phyloP scores from a whole-genome alignment of 2,888 invertebrate genomes.

The Dromius quadrimaculatus region DNA sequence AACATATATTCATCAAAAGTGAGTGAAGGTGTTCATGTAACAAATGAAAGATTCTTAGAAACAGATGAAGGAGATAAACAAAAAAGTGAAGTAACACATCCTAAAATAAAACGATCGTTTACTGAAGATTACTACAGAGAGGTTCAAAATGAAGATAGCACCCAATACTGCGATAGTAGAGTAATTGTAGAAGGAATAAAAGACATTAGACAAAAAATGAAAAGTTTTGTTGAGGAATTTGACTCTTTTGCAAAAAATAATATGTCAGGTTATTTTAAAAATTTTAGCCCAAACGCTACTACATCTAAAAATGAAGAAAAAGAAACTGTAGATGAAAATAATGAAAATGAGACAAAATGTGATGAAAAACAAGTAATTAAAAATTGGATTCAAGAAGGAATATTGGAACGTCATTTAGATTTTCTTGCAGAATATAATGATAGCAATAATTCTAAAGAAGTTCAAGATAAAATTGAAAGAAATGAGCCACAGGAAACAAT shows the following conservation, averaged over 20 bases:
- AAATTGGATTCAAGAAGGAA: slow-evolving; percentile 35
- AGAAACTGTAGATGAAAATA: not conserved
- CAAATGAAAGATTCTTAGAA: not conserved
- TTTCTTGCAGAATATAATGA: slow-evolving; percentile 25
- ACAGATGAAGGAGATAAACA: not conserved
- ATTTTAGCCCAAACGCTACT: not conserved
- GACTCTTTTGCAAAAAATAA: slow-evolving; percentile 40
- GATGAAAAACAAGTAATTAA: slow-evolving; percentile 25
- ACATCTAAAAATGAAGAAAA: slow-evolving; percentile 1
- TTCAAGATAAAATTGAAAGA: not conserved
- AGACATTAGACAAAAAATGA: slow-evolving; percentile 42
- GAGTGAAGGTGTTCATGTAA: not conserved
- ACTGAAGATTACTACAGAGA: slow-evolving; percentile 34
- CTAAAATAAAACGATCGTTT: not conserved
- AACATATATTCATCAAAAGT: not conserved
- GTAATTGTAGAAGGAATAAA: slow-evolving; percentile 38
- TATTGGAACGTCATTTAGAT: slow-evolving; percentile 21
- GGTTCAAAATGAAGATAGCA: slow-evolving; percentile 27
- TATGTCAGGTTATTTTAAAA: slow-evolving; percentile 28
- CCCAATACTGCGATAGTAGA: slow-evolving; percentile 4
- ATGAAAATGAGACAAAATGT: not conserved
- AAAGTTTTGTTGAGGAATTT: slow-evolving; percentile 34
- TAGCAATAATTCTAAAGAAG: slow-evolving; percentile 4
- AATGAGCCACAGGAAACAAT: not conserved
- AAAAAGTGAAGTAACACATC: slow-evolving; percentile 3